Base-by-base conservation (phyloP, 2,888 invertebrate species). In the Adela reaumurella region DNA sequence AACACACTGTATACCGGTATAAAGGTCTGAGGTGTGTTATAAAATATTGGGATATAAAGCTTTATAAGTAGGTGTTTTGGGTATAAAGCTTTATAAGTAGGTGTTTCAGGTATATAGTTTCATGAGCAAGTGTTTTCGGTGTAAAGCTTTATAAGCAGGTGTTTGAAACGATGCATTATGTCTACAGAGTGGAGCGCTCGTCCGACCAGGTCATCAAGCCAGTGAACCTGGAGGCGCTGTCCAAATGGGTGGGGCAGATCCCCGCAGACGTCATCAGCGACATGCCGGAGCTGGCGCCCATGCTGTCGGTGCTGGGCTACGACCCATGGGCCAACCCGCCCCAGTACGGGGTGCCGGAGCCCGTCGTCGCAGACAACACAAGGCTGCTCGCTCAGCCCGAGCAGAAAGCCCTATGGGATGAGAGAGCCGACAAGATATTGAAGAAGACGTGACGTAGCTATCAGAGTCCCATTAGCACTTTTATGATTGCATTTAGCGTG, bases 161-260 rank as follows among this genome's bases (percentile, higher is more conserved):
- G n/a, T n/a, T n/a, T n/a, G n/a, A n/a, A n/a, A n/a, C n/a, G n/a
- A n/a, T n/a, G n/a, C n/a, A n/a, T n/a, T n/a, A n/a, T n/a, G n/a
- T n/a, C n/a, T n/a, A n/a, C 81, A 97, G 96, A 76, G 94, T 95
- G 67, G 97, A 98, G 79, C 86, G 97, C 53, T 97, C 97, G 46
- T 96, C 96, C 54, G 97, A 98, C 82, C 98, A 98, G 83, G 97
- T 99, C 60, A 94, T 98, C 70, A 97, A 97, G 64, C 96, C 98
- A 14, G 92, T 99, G 52, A 98, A 99, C 81, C 81, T 94, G 63
- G 97, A 97, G 74, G 98, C 98, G 46, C 82, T 98, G 55, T 86
- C 87, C 61, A 94, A 93, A 78, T 94, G 94, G 94, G 93, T 92
- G 57, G 93, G 92, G 50, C 85, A 90, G 65, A 85, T 94, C 64